Conservation (phyloP, 2,797 vertebrate species). For the Lindbergichthys nudifrons region DNA sequence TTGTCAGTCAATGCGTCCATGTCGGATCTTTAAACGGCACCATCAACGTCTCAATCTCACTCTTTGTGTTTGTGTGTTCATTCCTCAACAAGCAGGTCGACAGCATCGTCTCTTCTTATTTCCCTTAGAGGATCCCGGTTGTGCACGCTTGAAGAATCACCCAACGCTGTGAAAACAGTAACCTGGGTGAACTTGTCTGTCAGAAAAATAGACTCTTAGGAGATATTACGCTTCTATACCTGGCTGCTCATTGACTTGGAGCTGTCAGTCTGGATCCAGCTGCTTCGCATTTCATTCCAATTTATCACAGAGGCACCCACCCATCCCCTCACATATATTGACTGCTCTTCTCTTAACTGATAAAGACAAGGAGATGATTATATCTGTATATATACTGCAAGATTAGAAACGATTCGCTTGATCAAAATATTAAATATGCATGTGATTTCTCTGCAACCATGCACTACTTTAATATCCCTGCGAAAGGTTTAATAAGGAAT, state of each 20-base stretch:
- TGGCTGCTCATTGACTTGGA: slow-evolving; percentile 87
- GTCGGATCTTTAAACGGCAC: slow-evolving; percentile 44
- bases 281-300: slow-evolving; percentile 68
- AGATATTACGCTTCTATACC: slow-evolving; percentile 89
- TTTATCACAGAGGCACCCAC: slow-evolving; percentile 68
- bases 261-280: slow-evolving; percentile 76
- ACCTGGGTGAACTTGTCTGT: slow-evolving; percentile 86
- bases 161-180: slow-evolving; percentile 64
- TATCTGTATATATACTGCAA: slow-evolving; percentile 42
- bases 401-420: slow-evolving; percentile 22
- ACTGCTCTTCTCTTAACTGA: slow-evolving; percentile 58
- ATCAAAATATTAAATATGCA: slow-evolving; percentile 19
- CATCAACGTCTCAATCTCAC: slow-evolving; percentile 58
- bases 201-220: slow-evolving; percentile 89
- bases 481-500: neutral
- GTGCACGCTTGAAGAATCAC: slow-evolving; percentile 71
- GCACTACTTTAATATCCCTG: slow-evolving; percentile 4
- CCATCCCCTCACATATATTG: slow-evolving; percentile 46
- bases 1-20: slow-evolving; percentile 43
- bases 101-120: slow-evolving; percentile 63
- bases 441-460: neutral
- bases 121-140: slow-evolving; percentile 64
- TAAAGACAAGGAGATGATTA: slow-evolving; percentile 47
- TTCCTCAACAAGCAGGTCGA: slow-evolving; percentile 66
- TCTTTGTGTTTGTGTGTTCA: slow-evolving; percentile 60